These are phyloP conservation scores for Onychostoma macrolepis DNA, from an alignment of 2,113 vertebrate species.

Conservation along the genomic window DNA sequence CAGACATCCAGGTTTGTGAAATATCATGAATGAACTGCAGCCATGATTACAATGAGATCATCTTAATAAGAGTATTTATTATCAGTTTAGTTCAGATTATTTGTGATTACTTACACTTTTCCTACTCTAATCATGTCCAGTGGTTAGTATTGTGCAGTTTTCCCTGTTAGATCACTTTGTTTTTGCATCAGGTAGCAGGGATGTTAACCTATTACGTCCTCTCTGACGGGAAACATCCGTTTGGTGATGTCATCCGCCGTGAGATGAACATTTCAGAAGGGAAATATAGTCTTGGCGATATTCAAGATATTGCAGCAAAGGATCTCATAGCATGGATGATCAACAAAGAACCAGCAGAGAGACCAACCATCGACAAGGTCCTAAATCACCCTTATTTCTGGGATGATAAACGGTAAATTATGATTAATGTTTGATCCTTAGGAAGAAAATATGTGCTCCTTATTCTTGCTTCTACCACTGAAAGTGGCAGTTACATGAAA, in stretches of 20 bases:
- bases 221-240: conserved; percentile 44
- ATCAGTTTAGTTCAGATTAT: not conserved
- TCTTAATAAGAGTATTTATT: not conserved
- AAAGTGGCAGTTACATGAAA: not conserved
- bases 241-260: not conserved
- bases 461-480: not conserved
- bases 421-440: not conserved
- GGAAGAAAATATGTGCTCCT: not conserved
- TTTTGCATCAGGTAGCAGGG: conserved; percentile 24
- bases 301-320: not conserved
- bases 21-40: not conserved
- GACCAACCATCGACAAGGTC: not conserved
- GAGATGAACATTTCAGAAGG: not conserved
- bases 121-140: not conserved
- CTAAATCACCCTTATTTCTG: conserved; percentile 45
- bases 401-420: conserved; percentile 12
- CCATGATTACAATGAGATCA: not conserved
- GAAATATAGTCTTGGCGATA: not conserved
- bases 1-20: conserved; percentile 47
- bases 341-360: not conserved
- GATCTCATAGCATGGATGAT: conserved; percentile 45
- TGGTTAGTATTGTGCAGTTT: not conserved
- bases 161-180: not conserved
- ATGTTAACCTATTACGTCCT: conserved; percentile 44
- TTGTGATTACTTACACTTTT: not conserved